phyloP scores from a whole-genome alignment of 2,797 vertebrate genomes.

The Discoglossus pictus region DNA sequence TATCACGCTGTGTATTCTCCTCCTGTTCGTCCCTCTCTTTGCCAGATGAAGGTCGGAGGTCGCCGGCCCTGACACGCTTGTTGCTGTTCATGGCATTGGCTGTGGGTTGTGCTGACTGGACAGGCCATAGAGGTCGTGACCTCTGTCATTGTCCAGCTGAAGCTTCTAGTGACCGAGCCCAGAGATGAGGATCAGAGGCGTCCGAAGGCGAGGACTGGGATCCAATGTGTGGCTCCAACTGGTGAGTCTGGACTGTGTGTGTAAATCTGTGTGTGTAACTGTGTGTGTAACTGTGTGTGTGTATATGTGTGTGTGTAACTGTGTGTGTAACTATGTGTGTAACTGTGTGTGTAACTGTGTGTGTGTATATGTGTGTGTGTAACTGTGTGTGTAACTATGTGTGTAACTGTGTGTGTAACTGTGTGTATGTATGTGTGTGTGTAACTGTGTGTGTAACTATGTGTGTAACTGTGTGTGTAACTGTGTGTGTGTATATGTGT shows the following conservation, averaged over 20 bases:
- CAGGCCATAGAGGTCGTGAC: slow-evolving; percentile 35
- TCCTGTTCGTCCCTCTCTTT: no score
- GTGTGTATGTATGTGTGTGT: background rate
- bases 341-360: background rate
- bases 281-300: slow-evolving; percentile 8
- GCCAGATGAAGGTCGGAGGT: no score
- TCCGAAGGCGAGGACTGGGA: slow-evolving; percentile 14
- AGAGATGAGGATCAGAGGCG: slow-evolving; percentile 27
- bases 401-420: background rate
- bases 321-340: background rate
- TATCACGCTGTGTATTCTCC: no score
- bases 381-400: background rate
- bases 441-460: background rate
- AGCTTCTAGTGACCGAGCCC: slow-evolving; percentile 30
- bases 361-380: background rate
- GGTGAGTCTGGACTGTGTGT: slow-evolving; percentile 2
- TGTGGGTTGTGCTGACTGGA: slow-evolving; percentile 31
- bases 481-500: no score
- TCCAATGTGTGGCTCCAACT: slow-evolving; percentile 42
- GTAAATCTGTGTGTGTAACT: background rate
- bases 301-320: background rate
- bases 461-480: background rate
- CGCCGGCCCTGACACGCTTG: no score
- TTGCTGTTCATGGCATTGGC: background rate
- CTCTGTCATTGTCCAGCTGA: slow-evolving; percentile 29